Evolutionary conservation across 2,797 vertebrate species (phyloP).

Genomic region (Muscicapa comitata): DNA sequence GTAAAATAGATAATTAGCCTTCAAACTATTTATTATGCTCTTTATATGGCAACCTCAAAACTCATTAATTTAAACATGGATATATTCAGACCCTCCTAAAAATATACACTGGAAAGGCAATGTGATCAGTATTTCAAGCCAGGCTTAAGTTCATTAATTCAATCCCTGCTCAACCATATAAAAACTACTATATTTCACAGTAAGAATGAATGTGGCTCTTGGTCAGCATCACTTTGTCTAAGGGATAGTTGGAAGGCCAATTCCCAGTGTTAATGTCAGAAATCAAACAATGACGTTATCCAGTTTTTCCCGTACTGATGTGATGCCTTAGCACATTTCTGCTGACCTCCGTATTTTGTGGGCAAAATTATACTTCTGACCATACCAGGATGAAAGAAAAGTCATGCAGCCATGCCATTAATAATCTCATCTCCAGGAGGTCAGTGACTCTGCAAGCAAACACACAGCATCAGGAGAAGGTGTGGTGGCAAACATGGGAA

Average conservation of each 20-base stretch:
- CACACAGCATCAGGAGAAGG: background rate
- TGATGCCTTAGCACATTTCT: background rate
- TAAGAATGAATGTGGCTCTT: background rate
- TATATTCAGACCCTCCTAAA: background rate
- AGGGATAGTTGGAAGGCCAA: background rate
- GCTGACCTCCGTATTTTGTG: background rate
- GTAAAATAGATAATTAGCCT: background rate
- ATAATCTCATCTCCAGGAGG: background rate
- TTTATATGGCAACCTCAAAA: constrained; percentile 1
- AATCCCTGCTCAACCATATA: background rate
- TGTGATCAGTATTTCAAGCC: no score
- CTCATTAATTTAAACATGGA: background rate
- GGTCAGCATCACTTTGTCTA: background rate
- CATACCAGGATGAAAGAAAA: background rate
- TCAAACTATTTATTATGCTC: background rate
- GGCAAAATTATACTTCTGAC: background rate
- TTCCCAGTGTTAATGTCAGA: background rate
- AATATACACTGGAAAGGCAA: background rate
- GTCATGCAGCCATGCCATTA: background rate
- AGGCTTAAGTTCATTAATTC: background rate
- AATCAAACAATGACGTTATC: background rate
- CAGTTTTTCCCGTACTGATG: background rate
- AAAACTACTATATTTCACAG: background rate
- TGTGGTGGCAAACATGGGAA: background rate
- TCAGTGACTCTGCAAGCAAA: background rate